Evolutionary conservation across 2,113 vertebrate species (phyloP).

Genomic region (Crypturellus undulatus): DNA sequence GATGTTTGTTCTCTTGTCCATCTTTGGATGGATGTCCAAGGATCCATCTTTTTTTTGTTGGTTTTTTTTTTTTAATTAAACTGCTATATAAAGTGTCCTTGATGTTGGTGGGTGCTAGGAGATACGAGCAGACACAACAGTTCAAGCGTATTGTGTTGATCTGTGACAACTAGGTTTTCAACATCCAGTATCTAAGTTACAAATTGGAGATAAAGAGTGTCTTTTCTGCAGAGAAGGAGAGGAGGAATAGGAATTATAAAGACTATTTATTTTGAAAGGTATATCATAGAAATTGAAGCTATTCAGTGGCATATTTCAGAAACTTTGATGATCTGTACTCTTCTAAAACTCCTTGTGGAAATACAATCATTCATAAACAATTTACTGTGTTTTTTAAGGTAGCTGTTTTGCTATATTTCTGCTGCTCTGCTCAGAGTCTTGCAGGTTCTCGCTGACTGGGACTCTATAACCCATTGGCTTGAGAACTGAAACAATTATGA

Average conservation of each 20-base stretch:
- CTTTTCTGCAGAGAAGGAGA: constrained; percentile 4
- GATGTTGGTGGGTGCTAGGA: background rate
- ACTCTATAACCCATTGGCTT: constrained; percentile 4
- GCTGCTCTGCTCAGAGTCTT: background rate
- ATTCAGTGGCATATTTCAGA: constrained; percentile 28
- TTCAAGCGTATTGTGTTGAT: background rate
- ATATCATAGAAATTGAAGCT: constrained; percentile 36
- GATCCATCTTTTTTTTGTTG: background rate
- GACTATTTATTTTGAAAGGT: constrained; percentile 51
- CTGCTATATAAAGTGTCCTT: background rate
- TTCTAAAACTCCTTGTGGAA: constrained; percentile 41
- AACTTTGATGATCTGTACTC: constrained; percentile 18
- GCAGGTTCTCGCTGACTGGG: background rate
- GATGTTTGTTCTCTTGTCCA: background rate
- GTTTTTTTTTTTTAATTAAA: background rate
- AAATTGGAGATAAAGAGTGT: constrained; percentile 42
- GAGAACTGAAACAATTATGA: constrained; percentile 38
- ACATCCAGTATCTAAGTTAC: background rate
- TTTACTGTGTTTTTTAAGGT: background rate
- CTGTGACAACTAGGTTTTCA: constrained; percentile 18
- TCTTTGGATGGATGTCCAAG: background rate
- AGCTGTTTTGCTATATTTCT: background rate
- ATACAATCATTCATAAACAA: constrained; percentile 41
- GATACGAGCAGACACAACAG: background rate
- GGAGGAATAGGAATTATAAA: constrained; percentile 52